These are phyloP conservation scores for Orthonevra nobilis DNA, from an alignment of 2,888 invertebrate species.

Conservation along the genomic window DNA sequence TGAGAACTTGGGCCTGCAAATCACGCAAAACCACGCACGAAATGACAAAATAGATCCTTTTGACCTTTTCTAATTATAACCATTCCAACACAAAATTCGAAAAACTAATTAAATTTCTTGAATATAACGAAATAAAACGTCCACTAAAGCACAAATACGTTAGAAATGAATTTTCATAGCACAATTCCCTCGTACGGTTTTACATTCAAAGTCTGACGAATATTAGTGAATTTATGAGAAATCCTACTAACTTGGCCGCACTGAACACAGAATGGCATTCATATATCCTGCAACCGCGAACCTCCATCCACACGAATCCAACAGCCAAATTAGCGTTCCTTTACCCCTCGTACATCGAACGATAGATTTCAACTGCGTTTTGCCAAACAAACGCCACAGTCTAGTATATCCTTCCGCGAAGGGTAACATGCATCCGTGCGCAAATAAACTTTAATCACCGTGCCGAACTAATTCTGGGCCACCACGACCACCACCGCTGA, in stretches of 20 bases:
- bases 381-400: conserved; percentile 24
- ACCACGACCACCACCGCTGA: not conserved
- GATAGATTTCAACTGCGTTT: conserved; percentile 8
- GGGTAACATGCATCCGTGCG: conserved; percentile 55
- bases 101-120: conserved; percentile 40
- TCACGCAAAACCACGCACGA: no score
- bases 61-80: no score
- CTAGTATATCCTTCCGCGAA: conserved; percentile 2
- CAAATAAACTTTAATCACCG: conserved; percentile 62
- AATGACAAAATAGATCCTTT: no score
- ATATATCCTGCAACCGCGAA: conserved; percentile 3
- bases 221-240: conserved; percentile 37
- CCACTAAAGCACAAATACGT: no score
- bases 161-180: conserved; percentile 30
- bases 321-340: conserved; percentile 23
- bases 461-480: conserved; percentile 26
- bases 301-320: not conserved
- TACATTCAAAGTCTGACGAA: conserved; percentile 17
- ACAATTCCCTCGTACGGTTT: conserved; percentile 7
- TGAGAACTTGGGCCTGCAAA: no score
- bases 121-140: conserved; percentile 12
- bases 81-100: not conserved
- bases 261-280: not conserved
- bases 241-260: conserved; percentile 24
- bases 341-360: not conserved